Conservation (phyloP, 2,888 invertebrate species). For the Apodemia mormo region DNA sequence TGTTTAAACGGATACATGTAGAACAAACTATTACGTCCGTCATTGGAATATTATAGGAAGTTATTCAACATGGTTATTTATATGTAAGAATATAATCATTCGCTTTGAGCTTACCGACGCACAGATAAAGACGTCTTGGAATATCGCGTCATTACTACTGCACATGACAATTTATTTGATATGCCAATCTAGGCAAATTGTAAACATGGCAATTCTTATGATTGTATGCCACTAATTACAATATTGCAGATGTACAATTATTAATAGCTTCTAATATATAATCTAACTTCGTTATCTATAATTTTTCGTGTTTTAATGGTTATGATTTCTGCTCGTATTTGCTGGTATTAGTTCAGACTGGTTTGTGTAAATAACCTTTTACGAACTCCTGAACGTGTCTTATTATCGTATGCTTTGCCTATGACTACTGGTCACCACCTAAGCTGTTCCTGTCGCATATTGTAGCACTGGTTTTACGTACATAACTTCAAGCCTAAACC, state of each 20-base stretch:
- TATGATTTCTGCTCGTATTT: too few relatives aligned
- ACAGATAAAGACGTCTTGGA: constrained; percentile 11
- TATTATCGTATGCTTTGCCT: too few relatives aligned
- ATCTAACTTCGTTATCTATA: too few relatives aligned
- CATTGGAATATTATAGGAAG: not conserved
- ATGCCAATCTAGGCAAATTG: constrained; percentile 4
- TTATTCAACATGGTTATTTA: not conserved
- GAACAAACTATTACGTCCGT: not conserved
- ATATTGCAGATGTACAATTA: not conserved
- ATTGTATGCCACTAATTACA: not conserved
- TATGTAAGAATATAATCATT: not conserved
- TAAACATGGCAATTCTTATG: constrained; percentile 9
- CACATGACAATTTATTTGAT: constrained; percentile 10
- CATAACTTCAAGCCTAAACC: too few relatives aligned
- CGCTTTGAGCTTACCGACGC: constrained; percentile 12
- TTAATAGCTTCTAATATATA: not conserved
- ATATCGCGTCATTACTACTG: constrained; percentile 6
- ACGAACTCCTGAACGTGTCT: too few relatives aligned
- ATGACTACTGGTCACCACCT: too few relatives aligned
- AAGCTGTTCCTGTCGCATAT: too few relatives aligned
- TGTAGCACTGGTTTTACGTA: too few relatives aligned
- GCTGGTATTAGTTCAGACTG: too few relatives aligned
- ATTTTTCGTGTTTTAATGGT: too few relatives aligned
- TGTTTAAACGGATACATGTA: too few relatives aligned
- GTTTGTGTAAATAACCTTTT: too few relatives aligned